Conservation (phyloP, 2,113 vertebrate species). For the Chinchilla lanigera region DNA sequence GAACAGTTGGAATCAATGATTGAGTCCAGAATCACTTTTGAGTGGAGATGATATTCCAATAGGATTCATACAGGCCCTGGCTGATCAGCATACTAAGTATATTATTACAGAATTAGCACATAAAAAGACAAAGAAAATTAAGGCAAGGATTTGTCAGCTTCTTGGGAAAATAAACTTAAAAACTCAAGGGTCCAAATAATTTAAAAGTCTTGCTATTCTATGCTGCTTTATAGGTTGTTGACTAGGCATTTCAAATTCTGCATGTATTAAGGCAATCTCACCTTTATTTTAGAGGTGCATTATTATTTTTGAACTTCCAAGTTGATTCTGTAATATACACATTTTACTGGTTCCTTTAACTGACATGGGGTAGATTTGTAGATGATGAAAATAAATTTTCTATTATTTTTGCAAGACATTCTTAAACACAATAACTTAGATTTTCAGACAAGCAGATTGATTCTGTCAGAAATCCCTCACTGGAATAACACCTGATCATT, state of each 20-base stretch:
- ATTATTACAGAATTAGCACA: not conserved
- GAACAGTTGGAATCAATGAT: not conserved
- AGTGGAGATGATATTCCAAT: not conserved
- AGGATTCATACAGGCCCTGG: not conserved
- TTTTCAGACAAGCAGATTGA: not conserved
- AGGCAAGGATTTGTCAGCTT: not conserved
- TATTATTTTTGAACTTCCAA: not conserved
- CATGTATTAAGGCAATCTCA: not conserved
- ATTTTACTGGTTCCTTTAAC: not conserved
- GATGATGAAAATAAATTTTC: not conserved
- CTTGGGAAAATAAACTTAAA: not conserved
- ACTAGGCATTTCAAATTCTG: not conserved
- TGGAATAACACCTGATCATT: not conserved
- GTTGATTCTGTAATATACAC: not conserved
- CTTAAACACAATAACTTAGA: not conserved
- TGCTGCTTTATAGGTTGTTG: not conserved
- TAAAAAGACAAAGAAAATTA: not conserved
- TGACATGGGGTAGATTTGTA: not conserved
- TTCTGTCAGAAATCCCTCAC: not conserved
- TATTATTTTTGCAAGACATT: not conserved
- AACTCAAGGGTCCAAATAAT: not conserved
- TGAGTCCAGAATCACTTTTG: not conserved
- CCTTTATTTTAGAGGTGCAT: not conserved
- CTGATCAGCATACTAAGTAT: not conserved
- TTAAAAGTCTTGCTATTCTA: not conserved